These are phyloP conservation scores for Phataginus tetradactyla DNA, from an alignment of 2,797 vertebrate genomes.

Conservation along the genomic window DNA sequence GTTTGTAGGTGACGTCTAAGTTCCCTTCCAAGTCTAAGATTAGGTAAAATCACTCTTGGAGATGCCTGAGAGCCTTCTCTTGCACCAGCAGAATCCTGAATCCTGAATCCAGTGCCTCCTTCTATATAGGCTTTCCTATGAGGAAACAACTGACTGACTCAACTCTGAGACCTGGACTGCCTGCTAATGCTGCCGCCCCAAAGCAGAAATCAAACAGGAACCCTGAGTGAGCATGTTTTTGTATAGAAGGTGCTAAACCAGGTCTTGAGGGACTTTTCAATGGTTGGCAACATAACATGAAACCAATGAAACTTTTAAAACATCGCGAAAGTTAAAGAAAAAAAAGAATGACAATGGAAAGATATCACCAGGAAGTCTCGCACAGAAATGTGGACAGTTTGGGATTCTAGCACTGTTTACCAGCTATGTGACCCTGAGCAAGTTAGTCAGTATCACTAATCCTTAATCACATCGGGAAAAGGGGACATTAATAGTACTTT, in stretches of 20 bases:
- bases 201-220: conserved; percentile 15
- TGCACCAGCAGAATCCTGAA: neutral
- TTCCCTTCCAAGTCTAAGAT: neutral
- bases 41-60: conserved; percentile 17
- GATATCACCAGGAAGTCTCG: neutral
- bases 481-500: neutral
- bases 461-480: neutral
- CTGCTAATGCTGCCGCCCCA: neutral
- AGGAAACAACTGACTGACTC: neutral
- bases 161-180: neutral
- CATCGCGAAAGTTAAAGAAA: neutral
- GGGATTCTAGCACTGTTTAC: neutral
- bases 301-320: conserved; percentile 1
- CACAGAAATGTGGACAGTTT: neutral
- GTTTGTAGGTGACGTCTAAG: neutral
- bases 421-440: neutral
- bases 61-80: neutral
- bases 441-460: neutral
- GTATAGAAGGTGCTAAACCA: neutral
- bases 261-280: neutral
- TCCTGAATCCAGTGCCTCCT: neutral
- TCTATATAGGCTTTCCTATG: neutral
- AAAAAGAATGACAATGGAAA: neutral
- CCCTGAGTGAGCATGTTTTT: neutral
- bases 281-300: neutral